These are phyloP conservation scores for Lucilia cuprina DNA, from an alignment of 1,140 invertebrate genomes.

Conservation along the genomic window DNA sequence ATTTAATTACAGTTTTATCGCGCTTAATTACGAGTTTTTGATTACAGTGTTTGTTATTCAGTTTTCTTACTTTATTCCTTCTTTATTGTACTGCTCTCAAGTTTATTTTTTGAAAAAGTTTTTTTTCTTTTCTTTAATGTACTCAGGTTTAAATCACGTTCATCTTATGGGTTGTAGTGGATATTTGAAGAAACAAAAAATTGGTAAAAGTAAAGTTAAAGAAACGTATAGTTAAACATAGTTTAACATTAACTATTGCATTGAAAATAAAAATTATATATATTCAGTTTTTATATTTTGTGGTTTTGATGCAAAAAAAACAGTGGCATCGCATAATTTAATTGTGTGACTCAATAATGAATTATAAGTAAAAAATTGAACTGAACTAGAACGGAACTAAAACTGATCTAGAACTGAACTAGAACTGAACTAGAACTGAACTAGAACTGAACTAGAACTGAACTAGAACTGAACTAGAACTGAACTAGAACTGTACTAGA, in stretches of 20 bases:
- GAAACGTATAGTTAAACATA: not conserved
- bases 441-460: too few relatives aligned
- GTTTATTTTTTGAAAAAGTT: not conserved
- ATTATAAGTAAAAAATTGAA: too few relatives aligned
- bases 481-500: too few relatives aligned
- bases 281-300: not conserved
- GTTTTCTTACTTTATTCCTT: not conserved
- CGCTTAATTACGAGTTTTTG: slow-evolving; percentile 35
- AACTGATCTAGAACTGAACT: too few relatives aligned
- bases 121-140: not conserved
- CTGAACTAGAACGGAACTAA: too few relatives aligned
- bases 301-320: not conserved
- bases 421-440: too few relatives aligned
- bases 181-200: not conserved
- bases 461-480: too few relatives aligned
- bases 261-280: not conserved
- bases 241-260: not conserved
- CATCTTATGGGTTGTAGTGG: not conserved
- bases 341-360: too few relatives aligned
- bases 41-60: slow-evolving; percentile 1
- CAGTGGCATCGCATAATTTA: not conserved
- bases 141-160: not conserved
- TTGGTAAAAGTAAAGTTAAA: not conserved
- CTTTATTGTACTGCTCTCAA: not conserved
- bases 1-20: slow-evolving; percentile 35